These are phyloP conservation scores for Heliconius melpomene DNA, from an alignment of 1,140 invertebrate species.

Conservation along the genomic window DNA sequence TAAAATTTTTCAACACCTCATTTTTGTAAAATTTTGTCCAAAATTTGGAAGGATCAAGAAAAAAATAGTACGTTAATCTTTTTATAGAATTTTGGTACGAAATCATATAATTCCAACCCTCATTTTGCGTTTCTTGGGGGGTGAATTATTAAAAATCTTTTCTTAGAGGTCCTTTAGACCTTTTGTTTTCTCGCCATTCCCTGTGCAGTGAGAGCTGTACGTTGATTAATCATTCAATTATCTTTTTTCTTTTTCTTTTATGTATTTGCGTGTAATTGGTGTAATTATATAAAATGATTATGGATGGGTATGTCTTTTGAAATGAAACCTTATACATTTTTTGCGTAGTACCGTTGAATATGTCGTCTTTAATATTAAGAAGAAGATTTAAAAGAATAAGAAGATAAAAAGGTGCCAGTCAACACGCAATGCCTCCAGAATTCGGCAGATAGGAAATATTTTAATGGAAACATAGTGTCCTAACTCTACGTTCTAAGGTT, in stretches of 20 bases:
- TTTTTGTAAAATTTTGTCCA: no score
- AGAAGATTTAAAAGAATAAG: no score
- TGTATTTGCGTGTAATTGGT: background rate
- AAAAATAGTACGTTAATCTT: no score
- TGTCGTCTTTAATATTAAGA: background rate
- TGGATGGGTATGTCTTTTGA: background rate
- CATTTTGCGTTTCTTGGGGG: background rate
- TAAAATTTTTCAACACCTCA: no score
- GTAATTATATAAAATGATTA: background rate
- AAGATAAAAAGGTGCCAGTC: no score
- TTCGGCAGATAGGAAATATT: no score
- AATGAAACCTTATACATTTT: background rate
- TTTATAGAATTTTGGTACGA: no score
- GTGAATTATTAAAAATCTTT: background rate
- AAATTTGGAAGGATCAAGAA: no score
- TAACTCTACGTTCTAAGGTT: no score
- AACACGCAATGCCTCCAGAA: no score
- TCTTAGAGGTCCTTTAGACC: background rate
- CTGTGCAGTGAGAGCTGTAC: background rate
- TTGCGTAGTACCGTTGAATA: background rate
- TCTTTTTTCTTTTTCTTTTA: constrained; percentile 12
- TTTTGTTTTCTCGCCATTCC: background rate
- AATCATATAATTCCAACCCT: background rate
- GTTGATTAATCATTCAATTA: constrained; percentile 9
- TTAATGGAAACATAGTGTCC: no score